Evolutionary conservation across 2,113 vertebrate species (phyloP), one percentile per base, ranked within the genome.

Genomic region (Hippocampus zosterae): DNA sequence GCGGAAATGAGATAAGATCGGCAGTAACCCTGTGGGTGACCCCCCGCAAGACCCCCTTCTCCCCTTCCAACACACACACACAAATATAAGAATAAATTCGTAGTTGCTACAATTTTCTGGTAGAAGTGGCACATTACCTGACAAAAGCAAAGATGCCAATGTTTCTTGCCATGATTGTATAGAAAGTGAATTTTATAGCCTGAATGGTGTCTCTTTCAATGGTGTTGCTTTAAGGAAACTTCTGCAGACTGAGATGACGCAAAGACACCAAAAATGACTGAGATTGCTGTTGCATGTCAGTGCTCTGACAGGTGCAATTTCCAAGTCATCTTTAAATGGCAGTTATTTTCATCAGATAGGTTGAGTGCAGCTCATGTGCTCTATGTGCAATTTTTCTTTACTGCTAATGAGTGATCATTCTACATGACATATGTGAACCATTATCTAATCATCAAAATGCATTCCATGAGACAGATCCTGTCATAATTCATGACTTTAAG

Each of bases 1-100:
- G 57, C 37, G 65, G 65, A 70, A 70, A 76, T 72, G 68, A 80
- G 74, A 41, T 61, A 76, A 33, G 56, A 7, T 53, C 9, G 52
- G 21, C 52, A 53, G 52, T 53, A 53, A 53, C 21, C 52, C 9
- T 23, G n/a, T 23, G 19, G 52, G 23, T n/a, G 21, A 55, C 10
- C 48, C 7, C 19, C 48, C 29, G 29, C 29, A 33, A 33, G 29
- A 40, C 64, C 66, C 46, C 5, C 48, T 73, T 74, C 40, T 3
- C 40, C 29, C 29, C 29, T 29, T 29, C 29, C 29, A 29, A 46
- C 44, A 33, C 29, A 33, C 29, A 33, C 29, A 33, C 29, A 33
- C 29, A 33, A 3, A 33, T 3, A 33, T 3, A 33, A 0, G 29
- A 33, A 33, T 33, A 33, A 3, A 33, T 33, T 33, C 0, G 29